A percentile compares a stretch with the other conserved stretches of the same genome.
phyloP scores from a whole-genome alignment of 1,140 invertebrate genomes.

The Brachionus calyciflorus region DNA sequence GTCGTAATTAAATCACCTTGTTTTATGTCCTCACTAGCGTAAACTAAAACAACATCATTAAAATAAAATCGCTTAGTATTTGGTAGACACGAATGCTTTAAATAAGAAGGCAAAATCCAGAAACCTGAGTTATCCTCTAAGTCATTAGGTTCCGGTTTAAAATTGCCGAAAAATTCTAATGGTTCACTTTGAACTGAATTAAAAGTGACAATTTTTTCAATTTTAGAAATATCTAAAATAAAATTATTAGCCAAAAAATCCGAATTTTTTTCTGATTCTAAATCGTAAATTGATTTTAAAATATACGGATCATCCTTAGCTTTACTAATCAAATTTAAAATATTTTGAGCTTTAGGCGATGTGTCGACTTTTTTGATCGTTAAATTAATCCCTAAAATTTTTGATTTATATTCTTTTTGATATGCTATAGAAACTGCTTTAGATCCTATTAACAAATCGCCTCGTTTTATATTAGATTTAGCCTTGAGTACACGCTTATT shows the following conservation, averaged over 20 bases:
- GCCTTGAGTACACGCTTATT: background rate
- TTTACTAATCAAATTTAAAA: background rate
- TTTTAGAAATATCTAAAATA: background rate
- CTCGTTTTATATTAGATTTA: background rate
- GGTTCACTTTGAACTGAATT: conserved; percentile 5
- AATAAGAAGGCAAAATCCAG: background rate
- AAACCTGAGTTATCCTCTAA: background rate
- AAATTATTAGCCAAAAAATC: background rate
- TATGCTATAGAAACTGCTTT: conserved; percentile 6
- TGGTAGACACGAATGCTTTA: conserved; percentile 11
- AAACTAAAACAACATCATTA: background rate
- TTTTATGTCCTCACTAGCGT: background rate
- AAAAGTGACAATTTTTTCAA: background rate
- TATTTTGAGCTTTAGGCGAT: background rate
- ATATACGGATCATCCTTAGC: background rate
- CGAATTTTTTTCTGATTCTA: background rate
- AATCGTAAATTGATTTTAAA: background rate
- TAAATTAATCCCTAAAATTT: background rate
- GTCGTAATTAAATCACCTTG: background rate
- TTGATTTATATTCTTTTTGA: background rate
- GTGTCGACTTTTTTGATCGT: background rate
- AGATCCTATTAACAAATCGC: background rate
- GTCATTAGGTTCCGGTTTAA: conserved; percentile 2
- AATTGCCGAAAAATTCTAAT: conserved; percentile 28
- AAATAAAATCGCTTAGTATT: background rate